These are phyloP conservation scores for Sparidentex hasta DNA, from an alignment of 2,797 vertebrate species.

Conservation along the genomic window DNA sequence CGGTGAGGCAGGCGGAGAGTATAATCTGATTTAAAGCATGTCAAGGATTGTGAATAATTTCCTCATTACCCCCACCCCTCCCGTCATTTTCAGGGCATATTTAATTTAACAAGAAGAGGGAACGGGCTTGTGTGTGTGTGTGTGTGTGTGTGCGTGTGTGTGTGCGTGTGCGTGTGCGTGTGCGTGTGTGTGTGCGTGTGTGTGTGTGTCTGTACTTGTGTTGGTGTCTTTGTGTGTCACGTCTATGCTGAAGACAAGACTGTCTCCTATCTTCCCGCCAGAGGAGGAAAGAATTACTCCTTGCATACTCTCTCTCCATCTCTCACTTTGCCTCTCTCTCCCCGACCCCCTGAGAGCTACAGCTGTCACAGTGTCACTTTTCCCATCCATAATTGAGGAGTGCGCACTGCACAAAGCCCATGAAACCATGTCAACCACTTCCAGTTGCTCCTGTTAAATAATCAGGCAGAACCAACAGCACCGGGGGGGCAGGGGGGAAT, in stretches of 20 bases:
- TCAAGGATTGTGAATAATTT: conserved; percentile 85
- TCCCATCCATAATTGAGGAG: conserved; percentile 83
- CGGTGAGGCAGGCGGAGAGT: conserved; percentile 69
- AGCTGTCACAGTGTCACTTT: conserved; percentile 85
- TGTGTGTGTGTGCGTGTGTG: conserved; percentile 3
- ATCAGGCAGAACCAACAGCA: conserved; percentile 81
- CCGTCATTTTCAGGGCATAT: conserved; percentile 80
- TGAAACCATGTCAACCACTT: conserved; percentile 83
- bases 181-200: conserved; percentile 11
- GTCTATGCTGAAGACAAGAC: conserved; percentile 60
- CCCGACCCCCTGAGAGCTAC: conserved; percentile 78
- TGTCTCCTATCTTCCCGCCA: conserved; percentile 71
- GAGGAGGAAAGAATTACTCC: conserved; percentile 71
- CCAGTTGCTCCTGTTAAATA: conserved; percentile 83
- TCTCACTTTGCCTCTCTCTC: conserved; percentile 51
- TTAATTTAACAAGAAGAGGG: conserved; percentile 79
- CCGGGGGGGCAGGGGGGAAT: conserved; percentile 56
- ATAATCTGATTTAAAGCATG: conserved; percentile 86
- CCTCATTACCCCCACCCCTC: conserved; percentile 78
- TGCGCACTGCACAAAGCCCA: conserved; percentile 80
- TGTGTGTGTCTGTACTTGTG: conserved; percentile 10
- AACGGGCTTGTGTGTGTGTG: conserved; percentile 30
- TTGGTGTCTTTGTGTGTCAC: conserved; percentile 58
- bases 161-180: conserved; percentile 14
- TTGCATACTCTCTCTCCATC: conserved; percentile 58